Conservation (phyloP, 2,797 vertebrate species). For the Myotis vivesi region DNA sequence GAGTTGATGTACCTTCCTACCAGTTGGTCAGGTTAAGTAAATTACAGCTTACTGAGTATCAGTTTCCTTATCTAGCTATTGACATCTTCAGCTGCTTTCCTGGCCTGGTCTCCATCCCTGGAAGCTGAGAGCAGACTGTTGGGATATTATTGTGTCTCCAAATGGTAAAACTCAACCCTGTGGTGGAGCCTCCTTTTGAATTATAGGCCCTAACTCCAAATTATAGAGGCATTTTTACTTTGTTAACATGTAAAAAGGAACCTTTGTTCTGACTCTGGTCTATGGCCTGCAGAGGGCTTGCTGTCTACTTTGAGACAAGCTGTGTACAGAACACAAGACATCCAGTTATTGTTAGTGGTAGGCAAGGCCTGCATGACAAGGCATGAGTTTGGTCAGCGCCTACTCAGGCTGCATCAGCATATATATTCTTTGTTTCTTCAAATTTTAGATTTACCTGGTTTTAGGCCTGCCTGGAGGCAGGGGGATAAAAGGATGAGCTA, state of each 20-base stretch:
- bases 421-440: not conserved
- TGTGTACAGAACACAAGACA: not conserved
- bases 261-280: conserved; percentile 45
- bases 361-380: not conserved
- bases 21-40: conserved; percentile 17
- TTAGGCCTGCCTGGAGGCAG: not conserved
- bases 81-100: conserved; percentile 27
- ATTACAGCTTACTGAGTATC: not conserved
- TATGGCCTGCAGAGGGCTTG: not conserved
- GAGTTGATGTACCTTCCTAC: not conserved
- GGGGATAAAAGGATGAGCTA: not conserved
- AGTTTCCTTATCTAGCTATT: not conserved
- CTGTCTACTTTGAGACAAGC: not conserved
- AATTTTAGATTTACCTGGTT: conserved; percentile 34
- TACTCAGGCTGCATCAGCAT: not conserved
- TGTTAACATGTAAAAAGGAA: not conserved
- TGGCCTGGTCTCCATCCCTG: not conserved
- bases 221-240: conserved; percentile 39
- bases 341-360: not conserved
- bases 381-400: not conserved
- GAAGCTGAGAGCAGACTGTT: not conserved
- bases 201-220: not conserved
- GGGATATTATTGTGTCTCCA: conserved; percentile 1
- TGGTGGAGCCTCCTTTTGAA: not conserved
- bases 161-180: not conserved